Base-by-base conservation (phyloP, 2,797 vertebrate species). In the Arrhamphus sclerolepis region DNA sequence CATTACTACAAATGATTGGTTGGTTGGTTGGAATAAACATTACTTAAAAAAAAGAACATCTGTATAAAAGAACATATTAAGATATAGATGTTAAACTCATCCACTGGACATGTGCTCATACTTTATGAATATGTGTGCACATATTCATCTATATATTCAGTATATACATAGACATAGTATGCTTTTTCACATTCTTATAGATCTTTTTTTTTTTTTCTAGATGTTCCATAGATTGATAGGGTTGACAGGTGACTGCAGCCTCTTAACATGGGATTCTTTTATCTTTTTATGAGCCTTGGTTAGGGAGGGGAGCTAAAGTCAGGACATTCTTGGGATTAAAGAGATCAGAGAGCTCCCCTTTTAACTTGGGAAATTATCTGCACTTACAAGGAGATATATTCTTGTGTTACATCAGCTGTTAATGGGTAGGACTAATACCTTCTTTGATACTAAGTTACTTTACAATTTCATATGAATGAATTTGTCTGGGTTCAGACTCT, bases 361-460 rank as follows among this genome's bases (percentile, higher is more conserved):
- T 53, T 16, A 40, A 53, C 51, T 11, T 24, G 34, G n/a, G 9
- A 20, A 7, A n/a, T 6, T 4, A 18, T 18, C 26, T 10, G 17
- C 47, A 29, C 8, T 4, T 38, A 16, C 4, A 49, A 28, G 47
- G 16, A 49, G 10, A 9, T n/a, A 9, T 8, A n/a, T 8, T 48
- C 24, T 40, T 24, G 40, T 22, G 20, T 10, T 40, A 7, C 51
- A 26, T 41, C 5, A 39, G 20, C 9, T 40, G 14, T n/a, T n/a
- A 24, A 53, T 40, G 21, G 21, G 20, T 58, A 21, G 46, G 19
- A 39, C 39, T 20, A 43, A 14, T 26, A 26, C 29, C 29, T 38
- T 20, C 18, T 29, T 21, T 66, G 55, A 66, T 42, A 18, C 57
- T 14, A 39, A 44, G 10, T 39, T 51, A 20, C 28, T 39, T 28